These are phyloP conservation scores for Meteorus cinctellus DNA, from an alignment of 2,888 invertebrate genomes.

Conservation along the genomic window DNA sequence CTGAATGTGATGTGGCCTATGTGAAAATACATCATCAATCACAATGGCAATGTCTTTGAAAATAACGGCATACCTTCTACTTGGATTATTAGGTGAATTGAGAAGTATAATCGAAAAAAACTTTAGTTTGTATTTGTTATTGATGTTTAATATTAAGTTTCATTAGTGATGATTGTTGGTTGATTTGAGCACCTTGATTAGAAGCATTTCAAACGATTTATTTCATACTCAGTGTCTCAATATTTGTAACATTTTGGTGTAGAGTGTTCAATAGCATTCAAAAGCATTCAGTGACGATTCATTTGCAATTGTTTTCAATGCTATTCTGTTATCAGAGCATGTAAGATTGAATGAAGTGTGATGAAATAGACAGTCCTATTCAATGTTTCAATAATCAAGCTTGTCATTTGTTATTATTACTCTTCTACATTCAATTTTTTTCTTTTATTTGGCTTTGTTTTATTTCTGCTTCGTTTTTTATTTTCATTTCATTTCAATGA, in stretches of 20 bases:
- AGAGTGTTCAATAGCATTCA: too few species aligned
- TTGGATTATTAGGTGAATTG: slow-evolving; percentile 67
- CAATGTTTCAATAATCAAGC: background rate
- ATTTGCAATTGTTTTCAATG: too few species aligned
- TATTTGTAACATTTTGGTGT: too few species aligned
- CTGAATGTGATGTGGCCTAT: slow-evolving; percentile 53
- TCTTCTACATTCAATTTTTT: background rate
- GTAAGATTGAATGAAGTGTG: background rate
- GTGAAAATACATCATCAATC: slow-evolving; percentile 60
- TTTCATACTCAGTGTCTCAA: too few species aligned
- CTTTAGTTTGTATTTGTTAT: background rate
- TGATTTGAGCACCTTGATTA: background rate
- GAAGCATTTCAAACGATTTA: too few species aligned
- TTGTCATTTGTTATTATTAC: background rate
- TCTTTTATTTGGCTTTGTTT: background rate
- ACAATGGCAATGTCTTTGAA: slow-evolving; percentile 67
- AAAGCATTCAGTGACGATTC: too few species aligned
- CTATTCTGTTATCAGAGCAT: background rate
- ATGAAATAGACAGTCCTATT: background rate
- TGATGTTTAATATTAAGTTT: background rate
- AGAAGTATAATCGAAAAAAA: background rate
- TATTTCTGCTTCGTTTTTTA: background rate
- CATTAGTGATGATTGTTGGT: background rate
- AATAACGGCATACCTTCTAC: slow-evolving; percentile 64
- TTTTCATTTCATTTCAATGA: background rate